A percentile compares a stretch with the other conserved stretches of the same genome.
Conservation (phyloP, 2,113 vertebrate species). For the Uropsilus gracilis region DNA sequence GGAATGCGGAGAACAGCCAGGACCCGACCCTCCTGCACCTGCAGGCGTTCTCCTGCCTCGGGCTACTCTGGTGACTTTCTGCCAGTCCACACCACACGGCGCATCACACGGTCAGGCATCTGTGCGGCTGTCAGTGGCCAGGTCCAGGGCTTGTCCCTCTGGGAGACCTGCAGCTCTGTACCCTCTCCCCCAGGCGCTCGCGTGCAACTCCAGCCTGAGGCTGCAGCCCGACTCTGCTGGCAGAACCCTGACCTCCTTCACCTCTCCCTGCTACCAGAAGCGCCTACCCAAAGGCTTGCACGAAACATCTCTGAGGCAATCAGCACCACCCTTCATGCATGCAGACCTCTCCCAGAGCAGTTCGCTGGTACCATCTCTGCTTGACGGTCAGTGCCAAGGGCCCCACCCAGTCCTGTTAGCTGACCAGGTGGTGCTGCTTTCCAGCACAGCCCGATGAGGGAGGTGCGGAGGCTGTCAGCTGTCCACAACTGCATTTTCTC, state of each 20-base stretch:
- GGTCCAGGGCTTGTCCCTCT: background rate
- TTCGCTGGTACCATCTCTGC: too few species aligned
- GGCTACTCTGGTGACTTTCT: background rate
- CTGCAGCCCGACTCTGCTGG: background rate
- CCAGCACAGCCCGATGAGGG: background rate
- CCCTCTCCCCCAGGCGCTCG: too few species aligned
- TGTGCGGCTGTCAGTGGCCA: background rate
- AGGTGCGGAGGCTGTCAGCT: background rate
- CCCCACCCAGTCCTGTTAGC: background rate
- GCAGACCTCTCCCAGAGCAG: background rate
- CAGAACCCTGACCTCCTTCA: background rate
- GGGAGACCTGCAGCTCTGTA: background rate
- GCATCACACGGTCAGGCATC: accelerated
- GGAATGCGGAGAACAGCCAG: background rate
- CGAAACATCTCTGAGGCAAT: accelerated
- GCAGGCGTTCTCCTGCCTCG: background rate
- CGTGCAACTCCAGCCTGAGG: accelerated
- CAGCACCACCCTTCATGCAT: accelerated
- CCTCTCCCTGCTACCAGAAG: background rate
- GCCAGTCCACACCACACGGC: accelerated
- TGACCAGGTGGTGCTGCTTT: background rate
- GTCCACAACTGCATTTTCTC: background rate
- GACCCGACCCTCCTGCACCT: background rate
- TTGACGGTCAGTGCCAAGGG: background rate
- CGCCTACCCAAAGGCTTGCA: background rate